Evolutionary conservation across 2,113 vertebrate species (phyloP).

Genomic region (Malaclemys terrapin): DNA sequence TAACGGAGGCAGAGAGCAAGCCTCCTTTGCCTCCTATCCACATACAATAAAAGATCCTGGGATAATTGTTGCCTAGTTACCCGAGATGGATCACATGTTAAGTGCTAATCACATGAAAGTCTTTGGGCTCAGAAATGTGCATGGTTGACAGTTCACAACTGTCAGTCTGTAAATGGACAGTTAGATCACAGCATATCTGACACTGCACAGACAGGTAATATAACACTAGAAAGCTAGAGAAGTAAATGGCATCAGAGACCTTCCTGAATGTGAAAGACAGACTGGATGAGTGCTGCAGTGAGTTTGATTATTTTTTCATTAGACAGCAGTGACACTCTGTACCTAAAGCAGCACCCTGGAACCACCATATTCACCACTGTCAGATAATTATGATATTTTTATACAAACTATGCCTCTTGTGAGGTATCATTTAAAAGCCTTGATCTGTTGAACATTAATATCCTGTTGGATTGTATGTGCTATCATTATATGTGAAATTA

Average conservation of each 20-base stretch:
- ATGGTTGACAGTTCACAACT: neutral
- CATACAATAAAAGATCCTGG: neutral
- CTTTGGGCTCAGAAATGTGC: too few relatives aligned
- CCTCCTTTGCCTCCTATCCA: neutral
- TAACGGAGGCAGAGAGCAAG: neutral
- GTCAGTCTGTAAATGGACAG: neutral
- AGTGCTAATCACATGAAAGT: neutral
- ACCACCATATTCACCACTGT: too few relatives aligned
- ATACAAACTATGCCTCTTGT: too few relatives aligned
- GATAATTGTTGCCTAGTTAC: neutral
- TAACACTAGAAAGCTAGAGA: neutral
- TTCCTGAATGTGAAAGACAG: neutral
- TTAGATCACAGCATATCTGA: neutral
- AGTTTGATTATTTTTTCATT: neutral
- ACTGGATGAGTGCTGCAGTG: neutral
- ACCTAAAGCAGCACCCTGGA: too few relatives aligned
- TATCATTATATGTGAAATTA: too few relatives aligned
- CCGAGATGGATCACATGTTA: neutral
- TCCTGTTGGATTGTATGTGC: too few relatives aligned
- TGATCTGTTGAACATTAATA: too few relatives aligned
- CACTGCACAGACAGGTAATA: neutral
- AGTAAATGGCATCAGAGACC: neutral
- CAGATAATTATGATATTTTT: too few relatives aligned
- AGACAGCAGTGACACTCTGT: neutral
- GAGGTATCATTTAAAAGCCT: too few relatives aligned